phyloP scores from a whole-genome alignment of 2,113 vertebrate species.

The Trematocara macrostoma region DNA sequence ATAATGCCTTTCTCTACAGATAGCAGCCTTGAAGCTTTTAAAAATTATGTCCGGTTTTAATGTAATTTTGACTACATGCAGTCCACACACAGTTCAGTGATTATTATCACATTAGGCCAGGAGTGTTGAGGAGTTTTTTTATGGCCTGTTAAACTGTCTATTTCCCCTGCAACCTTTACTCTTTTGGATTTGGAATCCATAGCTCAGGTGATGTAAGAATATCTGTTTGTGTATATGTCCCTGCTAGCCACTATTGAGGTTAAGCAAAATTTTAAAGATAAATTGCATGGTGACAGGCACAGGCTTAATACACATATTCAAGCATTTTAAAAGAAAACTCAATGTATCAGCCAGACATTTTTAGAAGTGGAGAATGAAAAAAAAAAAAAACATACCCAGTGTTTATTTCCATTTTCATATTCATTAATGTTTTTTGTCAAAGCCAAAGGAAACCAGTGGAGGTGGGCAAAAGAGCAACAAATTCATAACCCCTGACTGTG shows the following conservation, averaged over 20 bases:
- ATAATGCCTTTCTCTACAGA: not conserved
- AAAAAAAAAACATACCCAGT: not conserved
- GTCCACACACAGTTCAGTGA: rapidly evolving
- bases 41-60: not conserved
- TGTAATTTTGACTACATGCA: not conserved
- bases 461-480: not conserved
- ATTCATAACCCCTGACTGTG: not conserved
- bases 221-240: not conserved
- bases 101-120: not conserved
- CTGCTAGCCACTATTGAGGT: not conserved
- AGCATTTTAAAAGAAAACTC: not conserved
- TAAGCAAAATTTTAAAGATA: not conserved
- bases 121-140: not conserved
- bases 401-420: not conserved
- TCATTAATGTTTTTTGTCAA: not conserved
- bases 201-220: not conserved
- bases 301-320: not conserved
- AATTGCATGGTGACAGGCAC: not conserved
- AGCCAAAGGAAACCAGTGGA: not conserved
- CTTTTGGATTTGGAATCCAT: not conserved
- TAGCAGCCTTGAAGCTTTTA: not conserved
- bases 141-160: not conserved
- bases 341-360: not conserved
- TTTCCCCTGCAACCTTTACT: not conserved
- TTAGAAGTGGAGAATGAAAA: not conserved